phyloP scores from a whole-genome alignment of 2,113 vertebrate genomes.

The Craseonycteris thonglongyai region DNA sequence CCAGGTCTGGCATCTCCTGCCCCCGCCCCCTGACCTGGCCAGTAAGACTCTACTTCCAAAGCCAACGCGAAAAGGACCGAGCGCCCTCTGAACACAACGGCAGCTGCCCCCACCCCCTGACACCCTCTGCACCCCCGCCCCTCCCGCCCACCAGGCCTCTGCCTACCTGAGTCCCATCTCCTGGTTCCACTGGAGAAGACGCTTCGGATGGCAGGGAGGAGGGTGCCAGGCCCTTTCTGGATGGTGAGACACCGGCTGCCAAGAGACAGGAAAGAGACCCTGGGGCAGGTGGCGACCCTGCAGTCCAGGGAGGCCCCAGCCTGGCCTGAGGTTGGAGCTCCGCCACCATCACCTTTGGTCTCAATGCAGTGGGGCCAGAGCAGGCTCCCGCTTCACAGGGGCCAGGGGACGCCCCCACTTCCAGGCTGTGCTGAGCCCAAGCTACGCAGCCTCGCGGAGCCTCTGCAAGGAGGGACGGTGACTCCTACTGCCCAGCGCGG shows the following conservation, averaged over 20 bases:
- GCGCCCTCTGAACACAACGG: neutral
- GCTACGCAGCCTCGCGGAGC: neutral
- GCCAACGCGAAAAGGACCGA: neutral
- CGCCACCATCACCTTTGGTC: neutral
- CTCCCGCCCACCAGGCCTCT: neutral
- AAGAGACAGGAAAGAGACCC: conserved; percentile 56
- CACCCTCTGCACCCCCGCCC: rapidly evolving
- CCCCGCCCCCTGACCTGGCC: neutral
- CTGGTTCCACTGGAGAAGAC: conserved; percentile 71
- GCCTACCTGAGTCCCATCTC: neutral
- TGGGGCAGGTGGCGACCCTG: neutral
- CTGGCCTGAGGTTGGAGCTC: neutral
- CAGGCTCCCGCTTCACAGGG: neutral
- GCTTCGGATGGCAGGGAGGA: conserved; percentile 73
- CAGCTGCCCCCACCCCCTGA: neutral
- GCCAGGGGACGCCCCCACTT: neutral
- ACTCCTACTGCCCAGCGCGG: rapidly evolving
- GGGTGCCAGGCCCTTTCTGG: conserved; percentile 81
- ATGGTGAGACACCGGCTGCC: conserved; percentile 80
- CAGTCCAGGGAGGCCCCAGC: neutral
- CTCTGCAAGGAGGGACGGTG: neutral
- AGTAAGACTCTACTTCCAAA: neutral
- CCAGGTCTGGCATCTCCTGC: neutral
- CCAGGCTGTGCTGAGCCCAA: neutral
- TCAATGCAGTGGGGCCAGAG: rapidly evolving